A percentile compares a stretch with the other conserved stretches of the same genome.
phyloP scores from a whole-genome alignment of 2,888 invertebrate genomes.

The Scotopteryx bipunctaria region DNA sequence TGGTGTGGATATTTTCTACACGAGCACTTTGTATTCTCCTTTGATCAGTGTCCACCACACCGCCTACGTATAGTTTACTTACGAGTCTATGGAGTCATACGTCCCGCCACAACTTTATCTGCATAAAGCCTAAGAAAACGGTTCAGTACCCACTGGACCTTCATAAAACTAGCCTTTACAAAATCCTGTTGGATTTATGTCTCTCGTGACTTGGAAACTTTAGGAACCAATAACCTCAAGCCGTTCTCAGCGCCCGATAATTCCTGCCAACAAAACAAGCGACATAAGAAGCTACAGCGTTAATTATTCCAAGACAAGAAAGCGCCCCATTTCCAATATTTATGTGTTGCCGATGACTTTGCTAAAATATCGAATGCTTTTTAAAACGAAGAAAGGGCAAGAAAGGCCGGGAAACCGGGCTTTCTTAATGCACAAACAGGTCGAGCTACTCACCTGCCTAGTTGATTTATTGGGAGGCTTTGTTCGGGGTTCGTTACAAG shows the following conservation, averaged over 20 bases:
- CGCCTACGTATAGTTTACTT: too few species aligned
- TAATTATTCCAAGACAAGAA: constrained; percentile 83
- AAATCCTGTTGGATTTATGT: background rate
- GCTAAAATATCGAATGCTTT: constrained; percentile 83
- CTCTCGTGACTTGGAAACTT: background rate
- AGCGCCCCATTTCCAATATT: constrained; percentile 83
- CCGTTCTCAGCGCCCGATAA: constrained; percentile 56
- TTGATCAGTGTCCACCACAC: too few species aligned
- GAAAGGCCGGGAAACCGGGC: constrained; percentile 78
- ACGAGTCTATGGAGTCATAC: too few species aligned
- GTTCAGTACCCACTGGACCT: too few species aligned
- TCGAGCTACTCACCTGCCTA: constrained; percentile 65
- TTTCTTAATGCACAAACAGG: constrained; percentile 81
- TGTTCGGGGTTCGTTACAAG: constrained; percentile 80
- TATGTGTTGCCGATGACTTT: constrained; percentile 83
- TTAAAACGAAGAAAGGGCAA: constrained; percentile 82
- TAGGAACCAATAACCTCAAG: constrained; percentile 30
- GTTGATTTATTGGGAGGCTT: constrained; percentile 81
- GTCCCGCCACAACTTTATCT: too few species aligned
- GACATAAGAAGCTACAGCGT: constrained; percentile 76
- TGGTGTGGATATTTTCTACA: too few species aligned
- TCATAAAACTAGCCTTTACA: background rate
- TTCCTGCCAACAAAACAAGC: constrained; percentile 74
- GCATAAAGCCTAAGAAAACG: too few species aligned
- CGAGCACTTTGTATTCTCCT: too few species aligned